Evolutionary conservation across 2,797 vertebrate genomes (phyloP), one percentile per base, ranked within the genome.

Genomic region (Pangasius krempfi): DNA sequence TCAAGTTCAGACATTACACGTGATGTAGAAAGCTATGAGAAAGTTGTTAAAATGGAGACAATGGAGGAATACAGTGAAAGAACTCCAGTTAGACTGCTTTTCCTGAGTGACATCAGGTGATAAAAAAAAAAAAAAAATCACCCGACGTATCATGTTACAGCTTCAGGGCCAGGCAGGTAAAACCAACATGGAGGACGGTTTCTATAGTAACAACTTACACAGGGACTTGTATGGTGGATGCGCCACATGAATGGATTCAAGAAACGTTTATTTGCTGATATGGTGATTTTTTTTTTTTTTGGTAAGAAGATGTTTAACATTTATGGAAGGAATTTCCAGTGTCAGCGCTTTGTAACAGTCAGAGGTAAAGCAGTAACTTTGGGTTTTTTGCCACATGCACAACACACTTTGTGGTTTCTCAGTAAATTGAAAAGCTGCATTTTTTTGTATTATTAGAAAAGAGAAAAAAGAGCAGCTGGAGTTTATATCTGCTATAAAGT

Each of bases 161-260:
- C 44, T 68, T 84, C 3, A 0, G 20, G n/a, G 13, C 81, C 40
- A 84, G 66, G 4, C 40, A 54, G 47, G 83, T 54, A 68, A 37
- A 52, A 50, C 40, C n/a, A 84, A 68, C 83, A 84, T 52, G n/a
- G 62, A 68, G 18, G n/a, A 30, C 18, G 0, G 83, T 85, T 72
- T 16, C 83, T 54, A 54, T 85, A 56, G 66, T 37, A 72, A 85
- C 83, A 72, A 0, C 8, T 5, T 54, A 37, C 47, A 54, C 60
- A 8, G 58, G 14, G 54, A 50, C 60, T 9, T 18, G 1, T n/a
- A 64, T 2, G 5, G 2, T 10, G 12, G 58, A 81, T 5, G 2
- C 1, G 2, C 56, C 22, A n/a, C 14, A n/a, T 64, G n/a, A 60
- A 66, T 18, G 16, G 62, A 68, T 68, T 22, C 52, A 68, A 68